Base-by-base conservation (phyloP, 2,888 invertebrate species). In the Pammene aurita region DNA sequence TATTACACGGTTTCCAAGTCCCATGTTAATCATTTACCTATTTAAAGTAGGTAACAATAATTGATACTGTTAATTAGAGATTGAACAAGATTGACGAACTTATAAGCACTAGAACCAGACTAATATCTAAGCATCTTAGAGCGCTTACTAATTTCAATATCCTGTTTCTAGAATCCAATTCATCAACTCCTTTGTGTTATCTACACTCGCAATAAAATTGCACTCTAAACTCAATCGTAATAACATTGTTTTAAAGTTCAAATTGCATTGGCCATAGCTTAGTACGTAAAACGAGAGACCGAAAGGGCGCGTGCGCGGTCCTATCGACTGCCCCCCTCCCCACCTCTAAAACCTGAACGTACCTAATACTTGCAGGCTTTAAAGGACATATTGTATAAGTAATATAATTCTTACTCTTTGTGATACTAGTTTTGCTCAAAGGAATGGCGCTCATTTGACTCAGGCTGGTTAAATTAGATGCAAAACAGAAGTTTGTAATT, bases 261-360 rank as follows among this genome's bases (percentile, higher is more conserved):
- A 14, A 64, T 35, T 64, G 10, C n/a, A 63, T 5, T 65, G 46
- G 38, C 34, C 26, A n/a, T 46, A 42, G 38, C 5, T 46, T 60
- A 65, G 60, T 55, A 60, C 65, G 60, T 55, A 65, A n/a, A 9
- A 69, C 44, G 18, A 44, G 18, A n/a, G 6, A 16, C 35, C 55
- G 16, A 46, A 7, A 72, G 69, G 76, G 77, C 90, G 90, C 90
- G 83, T 75, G 90, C 89, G 87, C 80, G 78, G 72, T 75, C 78
- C 80, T 90, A 90, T 90, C 80, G 90, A 90, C 86, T 83, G 69
- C 78, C 75, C 81, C 82, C 77, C 72, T 58, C 70, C 73, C 74
- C 76, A 75, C 74, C 74, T 57, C 72, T 75, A 72, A 80, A 82
- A 79, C 78, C 81, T 84, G 82, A 83, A 82, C 79, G 78, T 82